These are phyloP conservation scores for Muscidifurax raptorellus DNA, from an alignment of 1,140 invertebrate species.

Conservation along the genomic window DNA sequence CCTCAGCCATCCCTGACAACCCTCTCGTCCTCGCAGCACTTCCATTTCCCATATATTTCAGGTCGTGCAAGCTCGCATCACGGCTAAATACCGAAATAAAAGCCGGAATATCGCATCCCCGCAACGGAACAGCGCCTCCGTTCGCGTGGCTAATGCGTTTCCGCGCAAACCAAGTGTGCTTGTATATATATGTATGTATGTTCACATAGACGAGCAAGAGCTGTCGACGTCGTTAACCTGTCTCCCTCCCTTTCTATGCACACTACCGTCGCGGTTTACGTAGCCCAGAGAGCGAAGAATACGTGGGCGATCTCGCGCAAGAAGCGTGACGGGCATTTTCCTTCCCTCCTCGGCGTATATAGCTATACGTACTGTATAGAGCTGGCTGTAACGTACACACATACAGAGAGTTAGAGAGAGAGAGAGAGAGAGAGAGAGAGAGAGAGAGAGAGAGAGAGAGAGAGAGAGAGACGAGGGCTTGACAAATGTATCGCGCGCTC, in stretches of 20 bases:
- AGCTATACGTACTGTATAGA: background rate
- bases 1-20: no score
- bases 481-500: slow-evolving; percentile 28
- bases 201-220: background rate
- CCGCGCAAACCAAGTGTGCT: background rate
- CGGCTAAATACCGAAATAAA: slow-evolving; percentile 24
- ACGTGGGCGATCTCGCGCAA: background rate
- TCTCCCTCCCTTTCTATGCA: background rate
- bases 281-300: background rate
- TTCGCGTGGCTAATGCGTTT: slow-evolving; percentile 14
- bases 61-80: no score
- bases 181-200: background rate
- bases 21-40: no score
- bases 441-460: background rate
- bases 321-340: slow-evolving; percentile 17
- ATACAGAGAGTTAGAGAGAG: background rate
- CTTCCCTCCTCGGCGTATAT: background rate
- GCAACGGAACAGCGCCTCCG: background rate
- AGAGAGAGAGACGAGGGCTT: background rate
- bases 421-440: background rate
- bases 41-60: no score
- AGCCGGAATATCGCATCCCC: background rate
- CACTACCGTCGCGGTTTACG: background rate
- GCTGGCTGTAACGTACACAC: no score
- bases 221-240: slow-evolving; percentile 23